Evolutionary conservation across 2,888 invertebrate species (phyloP), one percentile per base, ranked within the genome.

Genomic region (Hydrotaea diabolus): DNA sequence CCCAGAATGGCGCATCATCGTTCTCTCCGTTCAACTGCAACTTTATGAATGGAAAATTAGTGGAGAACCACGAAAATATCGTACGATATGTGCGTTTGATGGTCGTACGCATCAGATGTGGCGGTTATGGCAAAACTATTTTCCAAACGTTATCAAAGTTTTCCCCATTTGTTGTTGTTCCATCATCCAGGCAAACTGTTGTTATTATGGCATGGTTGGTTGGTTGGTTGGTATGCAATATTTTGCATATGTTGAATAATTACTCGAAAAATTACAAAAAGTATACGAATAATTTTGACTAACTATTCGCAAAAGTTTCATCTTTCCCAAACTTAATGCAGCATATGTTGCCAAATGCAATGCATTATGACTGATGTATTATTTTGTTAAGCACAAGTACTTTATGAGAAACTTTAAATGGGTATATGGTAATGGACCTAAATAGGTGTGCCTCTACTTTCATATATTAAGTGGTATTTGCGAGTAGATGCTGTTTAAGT

Each of bases 211-310:
- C 23, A 69, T 46, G 43, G 13, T 21, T 1, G 13, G 23, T 57
- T n/a, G n/a, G n/a, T n/a, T 43, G 13, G 57, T 26, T 49, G 31
- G 49, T 64, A n/a, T 49, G 39, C 49, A 49, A 49, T 49, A 49
- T 64, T 79, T 57, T 73, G 64, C 79, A 73, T 79, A 23, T 79
- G 73, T 26, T 73, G 66, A 73, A 79, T 79, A 79, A 79, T 79
- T 73, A 73, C 21, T 78, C 49, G n/a, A 49, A 59, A 26, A 31
- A 46, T 36, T 59, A 23, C 57, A 13, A 21, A 39, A 62, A 46
- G 13, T 59, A 26, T 62, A 62, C 23, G 49, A 75, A 75, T 17
- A 62, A 75, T 26, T 59, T 75, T 53, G 31, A 53, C 11, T 53
- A 64, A 55, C 66, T 66, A 66, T 69, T 46, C 23, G 43, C 19